Conservation (phyloP, 2,113 vertebrate species). For the Catharus bicknelli region DNA sequence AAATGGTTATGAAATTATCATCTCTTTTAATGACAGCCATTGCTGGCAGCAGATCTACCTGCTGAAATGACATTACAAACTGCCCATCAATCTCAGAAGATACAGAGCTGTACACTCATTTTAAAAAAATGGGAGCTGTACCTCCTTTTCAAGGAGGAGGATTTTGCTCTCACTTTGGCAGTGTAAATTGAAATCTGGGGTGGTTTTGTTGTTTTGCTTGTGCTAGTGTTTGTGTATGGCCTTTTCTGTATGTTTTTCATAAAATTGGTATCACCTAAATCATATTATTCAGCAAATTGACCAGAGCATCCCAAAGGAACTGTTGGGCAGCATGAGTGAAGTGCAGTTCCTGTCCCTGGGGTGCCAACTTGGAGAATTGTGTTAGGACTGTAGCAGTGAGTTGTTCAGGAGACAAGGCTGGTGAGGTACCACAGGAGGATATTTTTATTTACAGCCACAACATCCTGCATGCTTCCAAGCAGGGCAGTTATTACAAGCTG, state of each 20-base stretch:
- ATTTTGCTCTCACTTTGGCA: neutral
- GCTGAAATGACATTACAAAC: neutral
- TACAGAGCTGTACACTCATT: neutral
- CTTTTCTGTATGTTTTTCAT: neutral
- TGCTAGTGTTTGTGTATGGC: neutral
- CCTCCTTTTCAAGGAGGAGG: neutral
- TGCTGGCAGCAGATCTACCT: neutral
- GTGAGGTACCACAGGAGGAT: neutral
- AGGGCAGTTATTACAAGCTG: neutral
- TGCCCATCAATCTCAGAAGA: neutral
- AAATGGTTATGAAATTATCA: neutral
- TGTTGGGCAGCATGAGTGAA: neutral
- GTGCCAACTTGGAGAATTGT: fast-evolving
- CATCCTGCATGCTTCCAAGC: neutral
- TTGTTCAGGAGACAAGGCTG: neutral
- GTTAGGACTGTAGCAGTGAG: neutral
- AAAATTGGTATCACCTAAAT: neutral
- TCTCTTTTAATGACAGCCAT: neutral
- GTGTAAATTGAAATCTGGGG: neutral
- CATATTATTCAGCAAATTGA: fast-evolving
- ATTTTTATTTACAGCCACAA: neutral
- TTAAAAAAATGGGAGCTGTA: neutral
- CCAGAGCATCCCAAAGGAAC: neutral
- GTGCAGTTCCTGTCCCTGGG: fast-evolving
- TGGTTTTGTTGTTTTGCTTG: neutral